Percentiles rank a stretch among this genome's conserved stretches.
These are phyloP conservation scores for Hesperia comma DNA, from an alignment of 2,888 invertebrate species.

Conservation along the genomic window DNA sequence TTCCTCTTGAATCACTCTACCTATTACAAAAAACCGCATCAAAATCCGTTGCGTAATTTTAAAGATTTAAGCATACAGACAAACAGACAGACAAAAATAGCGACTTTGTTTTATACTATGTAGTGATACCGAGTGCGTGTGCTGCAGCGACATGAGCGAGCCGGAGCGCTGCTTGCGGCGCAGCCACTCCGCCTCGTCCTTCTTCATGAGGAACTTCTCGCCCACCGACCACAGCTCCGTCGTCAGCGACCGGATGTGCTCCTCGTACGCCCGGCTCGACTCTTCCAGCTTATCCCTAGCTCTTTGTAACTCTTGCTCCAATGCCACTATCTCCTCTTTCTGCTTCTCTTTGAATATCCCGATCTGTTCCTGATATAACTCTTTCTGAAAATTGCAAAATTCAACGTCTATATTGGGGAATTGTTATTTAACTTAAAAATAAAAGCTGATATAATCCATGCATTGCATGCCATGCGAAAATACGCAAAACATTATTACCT, in stretches of 20 bases:
- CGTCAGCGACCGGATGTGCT: conserved; percentile 74
- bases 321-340: conserved; percentile 77
- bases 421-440: no score
- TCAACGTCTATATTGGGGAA: neutral
- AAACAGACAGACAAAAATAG: no score
- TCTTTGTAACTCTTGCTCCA: conserved; percentile 78
- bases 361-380: conserved; percentile 86
- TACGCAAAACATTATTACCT: conserved; percentile 62
- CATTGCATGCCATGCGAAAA: conserved; percentile 44
- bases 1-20: no score
- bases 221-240: conserved; percentile 85
- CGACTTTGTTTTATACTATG: no score
- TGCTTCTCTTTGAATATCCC: conserved; percentile 75
- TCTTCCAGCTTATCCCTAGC: conserved; percentile 78
- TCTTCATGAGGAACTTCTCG: conserved; percentile 83
- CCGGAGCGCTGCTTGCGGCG: conserved; percentile 66
- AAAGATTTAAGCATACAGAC: no score
- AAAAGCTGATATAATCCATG: conserved; percentile 27
- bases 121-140: conserved; percentile 75
- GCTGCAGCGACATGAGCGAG: conserved; percentile 76
- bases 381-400: conserved; percentile 75
- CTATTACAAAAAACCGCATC: no score
- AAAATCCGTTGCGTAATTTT: no score
- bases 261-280: conserved; percentile 66
- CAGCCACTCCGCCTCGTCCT: conserved; percentile 82